Evolutionary conservation across 2,888 invertebrate genomes (phyloP).

Genomic region (Leistus spinibarbis): DNA sequence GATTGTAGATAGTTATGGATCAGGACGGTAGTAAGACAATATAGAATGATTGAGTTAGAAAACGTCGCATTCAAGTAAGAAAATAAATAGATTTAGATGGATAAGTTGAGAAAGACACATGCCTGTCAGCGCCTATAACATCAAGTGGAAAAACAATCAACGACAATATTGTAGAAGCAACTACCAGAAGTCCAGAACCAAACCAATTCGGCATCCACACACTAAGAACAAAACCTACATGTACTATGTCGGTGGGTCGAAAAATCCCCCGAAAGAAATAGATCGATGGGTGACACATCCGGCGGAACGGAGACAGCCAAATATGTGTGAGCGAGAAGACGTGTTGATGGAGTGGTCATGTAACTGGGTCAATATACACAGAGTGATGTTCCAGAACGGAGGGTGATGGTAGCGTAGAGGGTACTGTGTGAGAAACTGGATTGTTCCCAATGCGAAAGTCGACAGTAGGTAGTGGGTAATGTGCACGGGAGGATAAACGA

Average conservation of each 20-base stretch:
- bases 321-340: conserved; percentile 3
- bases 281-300: not conserved
- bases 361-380: conserved; percentile 32
- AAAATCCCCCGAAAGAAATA: not conserved
- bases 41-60: not conserved
- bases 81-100: conserved; percentile 7
- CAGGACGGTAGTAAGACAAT: too few relatives aligned
- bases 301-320: conserved; percentile 21
- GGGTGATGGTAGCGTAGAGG: not conserved
- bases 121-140: not conserved
- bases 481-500: conserved; percentile 24
- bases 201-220: not conserved
- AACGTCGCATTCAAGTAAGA: conserved; percentile 7
- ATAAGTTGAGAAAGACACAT: not conserved
- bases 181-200: not conserved
- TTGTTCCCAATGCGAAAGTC: conserved; percentile 15
- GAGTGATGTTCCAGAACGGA: not conserved
- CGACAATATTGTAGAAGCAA: not conserved
- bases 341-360: conserved; percentile 38
- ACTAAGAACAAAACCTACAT: not conserved
- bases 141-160: not conserved
- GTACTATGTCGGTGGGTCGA: too few relatives aligned
- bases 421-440: conserved; percentile 8
- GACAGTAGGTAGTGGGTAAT: conserved; percentile 1
- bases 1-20: too few relatives aligned